phyloP scores from a whole-genome alignment of 2,888 invertebrate species.

The Doris montereyensis region DNA sequence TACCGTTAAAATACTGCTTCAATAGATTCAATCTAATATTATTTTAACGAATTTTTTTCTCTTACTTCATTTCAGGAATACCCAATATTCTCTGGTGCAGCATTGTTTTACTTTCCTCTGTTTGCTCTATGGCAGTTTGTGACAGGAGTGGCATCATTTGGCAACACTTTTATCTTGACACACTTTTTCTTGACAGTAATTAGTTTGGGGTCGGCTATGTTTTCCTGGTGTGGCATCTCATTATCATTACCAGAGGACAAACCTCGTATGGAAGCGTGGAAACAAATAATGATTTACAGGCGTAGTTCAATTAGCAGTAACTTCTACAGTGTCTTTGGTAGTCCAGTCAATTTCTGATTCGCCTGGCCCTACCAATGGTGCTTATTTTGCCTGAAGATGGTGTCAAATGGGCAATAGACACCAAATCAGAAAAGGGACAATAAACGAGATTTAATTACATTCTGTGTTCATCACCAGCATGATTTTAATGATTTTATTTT shows the following conservation, averaged over 20 bases:
- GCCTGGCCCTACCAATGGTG: slow-evolving; percentile 38
- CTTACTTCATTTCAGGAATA: slow-evolving; percentile 45
- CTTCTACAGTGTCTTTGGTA: slow-evolving; percentile 63
- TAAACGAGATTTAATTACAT: slow-evolving; percentile 22
- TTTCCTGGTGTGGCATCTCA: slow-evolving; percentile 58
- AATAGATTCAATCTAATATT: no score
- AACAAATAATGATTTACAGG: slow-evolving; percentile 39
- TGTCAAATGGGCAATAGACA: slow-evolving; percentile 54
- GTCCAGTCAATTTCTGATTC: slow-evolving; percentile 36
- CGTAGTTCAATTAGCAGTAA: slow-evolving; percentile 42
- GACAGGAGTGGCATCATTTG: slow-evolving; percentile 52
- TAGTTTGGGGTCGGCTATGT: slow-evolving; percentile 45
- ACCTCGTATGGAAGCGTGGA: slow-evolving; percentile 63
- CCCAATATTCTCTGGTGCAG: slow-evolving; percentile 49
- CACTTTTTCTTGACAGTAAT: slow-evolving; percentile 50
- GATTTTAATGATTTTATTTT: no score
- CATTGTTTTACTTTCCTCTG: slow-evolving; percentile 55
- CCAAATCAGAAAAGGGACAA: slow-evolving; percentile 51
- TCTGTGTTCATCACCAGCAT: no score
- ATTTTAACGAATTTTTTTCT: no score
- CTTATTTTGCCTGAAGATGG: slow-evolving; percentile 52
- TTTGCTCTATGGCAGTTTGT: slow-evolving; percentile 51
- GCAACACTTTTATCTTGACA: slow-evolving; percentile 48
- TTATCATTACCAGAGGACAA: slow-evolving; percentile 54
- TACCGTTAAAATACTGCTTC: no score